Base-by-base conservation (phyloP, 2,113 vertebrate genomes). In the Merops nubicus region DNA sequence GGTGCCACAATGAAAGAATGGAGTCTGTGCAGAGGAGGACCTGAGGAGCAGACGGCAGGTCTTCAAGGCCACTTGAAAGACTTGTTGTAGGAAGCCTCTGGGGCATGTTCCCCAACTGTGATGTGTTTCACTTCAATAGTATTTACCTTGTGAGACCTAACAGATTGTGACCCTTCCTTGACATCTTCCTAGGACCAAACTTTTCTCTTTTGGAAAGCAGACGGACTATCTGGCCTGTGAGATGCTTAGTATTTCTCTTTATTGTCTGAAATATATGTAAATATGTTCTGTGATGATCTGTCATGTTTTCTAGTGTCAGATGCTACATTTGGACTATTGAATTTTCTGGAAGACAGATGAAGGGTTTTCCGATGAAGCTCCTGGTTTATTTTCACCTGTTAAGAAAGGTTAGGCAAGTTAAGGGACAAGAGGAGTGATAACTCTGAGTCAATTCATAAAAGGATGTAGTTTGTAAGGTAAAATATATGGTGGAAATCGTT, bases 371-470 rank as follows among this genome's bases (percentile, higher is more conserved):
- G 0, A 54, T 96, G 92, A 96, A 94, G 93, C 21, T 76, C 38
- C 23, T 91, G 56, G 26, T 85, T 50, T 64, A 87, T 97, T 97
- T 97, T 96, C 95, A 97, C 80, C 88, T 81, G 72, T 65, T 34
- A 80, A 29, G 83, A 95, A 47, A 92, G 83, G 89, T 93, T 72
- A 88, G 81, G 53, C 93, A 9, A 93, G 81, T 59, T 82, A 78
- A 74, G 70, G 50, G 67, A 57, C n/a, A 62, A 92, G 79, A 68
- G 77, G 89, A 93, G 74, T 56, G 63, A 31, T 68, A 91, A 75
- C 31, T 73, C 65, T 53, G 47, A 93, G 31, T 78, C 62, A 84
- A 36, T 59, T 75, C 21, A 72, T 42, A 51, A 83, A 91, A 75
- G 21, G 23, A 33, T 75, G 22, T 36, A 77, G 57, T 94, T 92